A percentile compares a stretch with the other conserved stretches of the same genome.
These are phyloP conservation scores for Notolepis coatsorum DNA, from an alignment of 2,797 vertebrate species.

Conservation along the genomic window DNA sequence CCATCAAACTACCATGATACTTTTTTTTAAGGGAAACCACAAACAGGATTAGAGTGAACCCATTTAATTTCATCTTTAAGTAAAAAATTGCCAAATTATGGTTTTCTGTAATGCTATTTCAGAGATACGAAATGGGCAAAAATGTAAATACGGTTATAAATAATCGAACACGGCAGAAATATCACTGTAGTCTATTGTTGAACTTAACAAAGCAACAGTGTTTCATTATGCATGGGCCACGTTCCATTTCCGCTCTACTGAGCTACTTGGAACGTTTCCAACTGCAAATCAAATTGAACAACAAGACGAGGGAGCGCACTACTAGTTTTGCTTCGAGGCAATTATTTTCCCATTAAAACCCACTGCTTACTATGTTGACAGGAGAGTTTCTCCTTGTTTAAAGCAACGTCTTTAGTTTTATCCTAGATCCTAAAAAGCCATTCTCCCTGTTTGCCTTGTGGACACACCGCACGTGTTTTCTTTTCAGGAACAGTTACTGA, in stretches of 20 bases:
- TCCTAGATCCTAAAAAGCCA: constrained; percentile 35
- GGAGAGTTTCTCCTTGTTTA: constrained; percentile 7
- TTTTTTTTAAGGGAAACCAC: too few relatives aligned
- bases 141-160: background rate
- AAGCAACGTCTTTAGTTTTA: constrained; percentile 26
- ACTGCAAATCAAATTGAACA: background rate
- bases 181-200: constrained; percentile 35
- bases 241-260: constrained; percentile 23
- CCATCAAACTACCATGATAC: too few relatives aligned
- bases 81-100: too few relatives aligned
- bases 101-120: too few relatives aligned
- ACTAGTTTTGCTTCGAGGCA: background rate
- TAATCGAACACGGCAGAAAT: background rate
- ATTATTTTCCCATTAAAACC: too few relatives aligned
- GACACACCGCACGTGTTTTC: constrained; percentile 42
- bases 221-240: constrained; percentile 11
- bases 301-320: background rate
- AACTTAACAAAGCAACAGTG: constrained; percentile 42
- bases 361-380: background rate
- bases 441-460: constrained; percentile 28
- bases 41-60: too few relatives aligned
- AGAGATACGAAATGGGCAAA: background rate
- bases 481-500: constrained; percentile 31
- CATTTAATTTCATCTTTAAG: too few relatives aligned
- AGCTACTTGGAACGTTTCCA: background rate